A percentile compares a stretch with the other conserved stretches of the same genome.
These are phyloP conservation scores for Acinonyx jubatus DNA, from an alignment of 2,113 vertebrate species.

Conservation along the genomic window DNA sequence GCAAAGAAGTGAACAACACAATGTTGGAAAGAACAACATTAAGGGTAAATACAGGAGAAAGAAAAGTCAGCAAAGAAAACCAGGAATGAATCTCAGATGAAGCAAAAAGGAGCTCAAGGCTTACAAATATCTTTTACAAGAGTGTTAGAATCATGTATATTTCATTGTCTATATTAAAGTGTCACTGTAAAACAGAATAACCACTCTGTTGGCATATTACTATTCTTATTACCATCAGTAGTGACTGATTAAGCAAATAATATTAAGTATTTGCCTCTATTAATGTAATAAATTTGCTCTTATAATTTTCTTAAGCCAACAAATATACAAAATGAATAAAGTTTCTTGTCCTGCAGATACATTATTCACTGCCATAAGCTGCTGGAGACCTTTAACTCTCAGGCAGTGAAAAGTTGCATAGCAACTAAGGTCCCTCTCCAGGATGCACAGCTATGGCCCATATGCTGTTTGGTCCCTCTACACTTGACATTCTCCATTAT, in stretches of 20 bases:
- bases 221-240: background rate
- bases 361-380: background rate
- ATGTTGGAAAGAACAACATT: background rate
- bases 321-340: slow-evolving; percentile 31
- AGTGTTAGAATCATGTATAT: background rate
- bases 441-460: background rate
- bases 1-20: background rate
- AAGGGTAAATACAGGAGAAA: background rate
- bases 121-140: background rate
- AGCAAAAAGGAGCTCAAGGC: background rate
- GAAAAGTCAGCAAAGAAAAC: background rate
- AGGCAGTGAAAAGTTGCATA: background rate
- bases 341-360: background rate
- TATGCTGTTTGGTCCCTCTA: background rate
- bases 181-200: background rate
- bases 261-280: background rate
- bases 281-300: background rate
- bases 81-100: background rate
- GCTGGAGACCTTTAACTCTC: background rate
- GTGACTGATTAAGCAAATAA: no score
- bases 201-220: background rate
- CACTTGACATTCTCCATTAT: slow-evolving; percentile 39
- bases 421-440: background rate
- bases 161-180: background rate
- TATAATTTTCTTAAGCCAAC: slow-evolving; percentile 24